A percentile compares a stretch with the other conserved stretches of the same genome.
Evolutionary conservation across 2,797 vertebrate genomes (phyloP).

Genomic region (Graptemys geographica): DNA sequence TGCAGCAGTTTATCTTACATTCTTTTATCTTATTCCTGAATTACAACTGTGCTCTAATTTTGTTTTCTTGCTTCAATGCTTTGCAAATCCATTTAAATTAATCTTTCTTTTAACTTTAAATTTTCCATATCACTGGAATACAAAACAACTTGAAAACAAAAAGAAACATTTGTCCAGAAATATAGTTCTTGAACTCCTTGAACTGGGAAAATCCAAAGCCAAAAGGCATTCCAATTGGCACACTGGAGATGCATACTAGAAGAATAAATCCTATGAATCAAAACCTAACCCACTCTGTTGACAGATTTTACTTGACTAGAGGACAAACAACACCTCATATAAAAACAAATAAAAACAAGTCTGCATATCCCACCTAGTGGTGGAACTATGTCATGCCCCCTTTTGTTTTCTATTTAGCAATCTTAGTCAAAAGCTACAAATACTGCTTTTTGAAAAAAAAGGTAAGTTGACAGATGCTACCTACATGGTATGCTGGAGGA

Average conservation of each 20-base stretch:
- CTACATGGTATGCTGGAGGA: not conserved
- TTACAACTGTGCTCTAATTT: not conserved
- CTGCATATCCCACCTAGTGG: not conserved
- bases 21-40: not conserved
- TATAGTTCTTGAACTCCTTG: not conserved
- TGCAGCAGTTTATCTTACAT: not conserved
- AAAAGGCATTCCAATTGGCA: slow-evolving; percentile 36
- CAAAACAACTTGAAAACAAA: not conserved
- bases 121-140: not conserved
- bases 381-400: not conserved
- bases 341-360: not conserved
- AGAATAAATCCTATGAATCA: not conserved
- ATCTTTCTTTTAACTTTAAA: not conserved
- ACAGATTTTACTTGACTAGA: not conserved
- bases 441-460: not conserved
- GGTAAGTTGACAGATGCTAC: not conserved
- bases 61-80: not conserved
- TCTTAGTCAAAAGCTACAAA: not conserved
- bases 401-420: not conserved
- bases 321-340: not conserved
- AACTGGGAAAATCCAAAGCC: not conserved
- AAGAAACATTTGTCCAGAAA: not conserved
- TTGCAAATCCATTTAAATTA: not conserved
- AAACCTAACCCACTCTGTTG: not conserved
- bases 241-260: not conserved